A percentile compares a stretch with the other conserved stretches of the same genome.
Conservation (phyloP, 1,140 invertebrate species). For the Steinernema khuongi region DNA sequence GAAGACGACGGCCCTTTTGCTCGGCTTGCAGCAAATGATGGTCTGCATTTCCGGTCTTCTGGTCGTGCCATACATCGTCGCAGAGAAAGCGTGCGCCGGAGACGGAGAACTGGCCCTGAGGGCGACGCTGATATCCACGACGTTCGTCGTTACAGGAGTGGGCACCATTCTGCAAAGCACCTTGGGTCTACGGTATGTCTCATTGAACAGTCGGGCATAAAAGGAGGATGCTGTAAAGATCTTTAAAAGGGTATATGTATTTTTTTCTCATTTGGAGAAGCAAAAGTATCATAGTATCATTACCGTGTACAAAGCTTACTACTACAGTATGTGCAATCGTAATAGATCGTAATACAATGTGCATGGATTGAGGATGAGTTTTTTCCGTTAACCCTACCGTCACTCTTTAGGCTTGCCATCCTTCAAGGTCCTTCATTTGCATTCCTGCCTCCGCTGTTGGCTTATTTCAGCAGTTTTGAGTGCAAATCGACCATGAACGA, state of each 20-base stretch:
- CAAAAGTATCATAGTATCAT: neutral
- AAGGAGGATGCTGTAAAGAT: no score
- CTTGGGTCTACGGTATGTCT: slow-evolving; percentile 26
- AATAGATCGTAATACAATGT: no score
- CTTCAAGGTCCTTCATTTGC: slow-evolving; percentile 41
- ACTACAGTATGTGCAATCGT: neutral
- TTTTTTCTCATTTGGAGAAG: neutral
- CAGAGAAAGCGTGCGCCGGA: slow-evolving; percentile 32
- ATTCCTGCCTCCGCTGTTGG: slow-evolving; percentile 37
- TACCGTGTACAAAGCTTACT: neutral
- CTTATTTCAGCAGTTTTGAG: slow-evolving; percentile 23
- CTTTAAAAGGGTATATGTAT: slow-evolving; percentile 16
- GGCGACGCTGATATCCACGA: slow-evolving; percentile 36
- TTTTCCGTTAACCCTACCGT: no score
- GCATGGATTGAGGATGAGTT: no score
- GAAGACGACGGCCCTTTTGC: slow-evolving; percentile 16
- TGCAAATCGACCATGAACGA: slow-evolving; percentile 29
- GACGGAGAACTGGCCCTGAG: slow-evolving; percentile 22
- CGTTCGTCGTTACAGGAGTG: slow-evolving; percentile 37
- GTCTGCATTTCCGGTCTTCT: slow-evolving; percentile 35
- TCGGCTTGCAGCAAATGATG: slow-evolving; percentile 41
- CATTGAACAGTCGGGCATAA: no score
- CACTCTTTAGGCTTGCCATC: slow-evolving; percentile 30
- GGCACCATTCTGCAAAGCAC: slow-evolving; percentile 34
- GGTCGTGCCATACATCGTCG: slow-evolving; percentile 33